A percentile compares a stretch with the other conserved stretches of the same genome.
phyloP scores from a whole-genome alignment of 64 coral and sea anemone genomes.

The Pocillopora verrucosa region DNA sequence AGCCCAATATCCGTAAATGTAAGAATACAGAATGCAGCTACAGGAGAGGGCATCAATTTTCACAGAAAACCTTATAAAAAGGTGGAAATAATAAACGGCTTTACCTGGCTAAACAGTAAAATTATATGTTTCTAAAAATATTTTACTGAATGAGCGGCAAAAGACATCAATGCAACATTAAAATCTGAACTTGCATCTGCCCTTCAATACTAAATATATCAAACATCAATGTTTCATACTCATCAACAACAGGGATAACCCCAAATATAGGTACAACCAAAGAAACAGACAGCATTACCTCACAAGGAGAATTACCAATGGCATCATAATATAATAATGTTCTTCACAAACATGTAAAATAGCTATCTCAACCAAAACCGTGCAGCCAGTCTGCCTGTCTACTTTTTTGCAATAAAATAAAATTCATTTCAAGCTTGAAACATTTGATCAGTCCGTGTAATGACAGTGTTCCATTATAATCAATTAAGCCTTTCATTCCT shows the following conservation, averaged over 20 bases:
- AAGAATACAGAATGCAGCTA: too few relatives aligned
- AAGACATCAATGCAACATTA: not conserved
- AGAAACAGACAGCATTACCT: constrained; percentile 5
- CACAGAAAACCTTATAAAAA: too few relatives aligned
- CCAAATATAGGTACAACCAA: not conserved
- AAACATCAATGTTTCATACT: not conserved
- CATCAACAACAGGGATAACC: constrained; percentile 10
- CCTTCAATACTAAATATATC: constrained; percentile 7
- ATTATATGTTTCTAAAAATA: not conserved
- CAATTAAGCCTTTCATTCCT: constrained; percentile 70
- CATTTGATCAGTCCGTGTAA: constrained; percentile 47
- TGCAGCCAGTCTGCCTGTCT: not conserved
- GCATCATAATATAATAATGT: not conserved
- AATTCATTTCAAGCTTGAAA: constrained; percentile 44
- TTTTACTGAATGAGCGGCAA: not conserved
- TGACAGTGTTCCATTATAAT: constrained; percentile 70
- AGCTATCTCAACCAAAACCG: not conserved
- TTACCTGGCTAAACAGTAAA: not conserved
- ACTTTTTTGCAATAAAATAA: not conserved
- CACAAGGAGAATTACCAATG: not conserved
- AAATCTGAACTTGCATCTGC: not conserved
- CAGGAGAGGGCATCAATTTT: too few relatives aligned
- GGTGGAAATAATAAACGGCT: too few relatives aligned
- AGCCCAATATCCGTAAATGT: not conserved
- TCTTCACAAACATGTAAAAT: not conserved